Base-by-base conservation (phyloP, 2,888 invertebrate genomes). In the Sicus ferrugineus region DNA sequence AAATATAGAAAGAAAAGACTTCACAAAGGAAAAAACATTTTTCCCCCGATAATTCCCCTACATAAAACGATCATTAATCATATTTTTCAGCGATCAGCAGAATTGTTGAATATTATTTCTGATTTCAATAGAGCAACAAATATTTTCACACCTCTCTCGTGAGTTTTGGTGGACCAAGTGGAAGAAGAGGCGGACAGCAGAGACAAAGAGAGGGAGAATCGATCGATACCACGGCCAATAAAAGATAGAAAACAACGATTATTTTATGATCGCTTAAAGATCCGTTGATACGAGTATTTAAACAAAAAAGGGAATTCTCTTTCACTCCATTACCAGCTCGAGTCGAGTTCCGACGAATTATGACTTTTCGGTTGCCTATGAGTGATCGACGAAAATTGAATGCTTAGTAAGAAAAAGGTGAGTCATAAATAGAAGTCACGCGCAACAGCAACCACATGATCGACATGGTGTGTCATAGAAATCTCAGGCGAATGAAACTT, bases 51-150 rank as follows among this genome's bases (percentile, higher is more conserved):
- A 46, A 46, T 46, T 9, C 46, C 3, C 3, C 9, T 3, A 34
- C 34, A 52, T 52, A n/a, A 52, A 54, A 68, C 77, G 75, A 77
- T 78, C 82, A 81, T 81, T 82, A 82, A 81, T 81, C 81, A 81
- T 78, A 80, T 78, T 79, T 79, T 77, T 78, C 78, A 80, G 73
- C 83, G 78, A 79, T 81, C 81, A 83, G 81, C 80, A 79, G 77
- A 77, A 81, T 82, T 83, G 81, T 81, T 46, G 59, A 65, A 52
- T 31, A 65, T 59, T 34, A 59, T 26, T 54, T 54, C 14, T 26
- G 3, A 7, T 54, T 28, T 54, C 54, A 11, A 54, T 21, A 75
- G 75, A 77, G 79, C 76, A 81, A 80, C 75, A 75, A 81, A 80
- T 80, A 81, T 81, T 80, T 80, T 80, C 80, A 80, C 80, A 80